Evolutionary conservation across 2,888 invertebrate genomes (phyloP).

Genomic region (Nineta flava): DNA sequence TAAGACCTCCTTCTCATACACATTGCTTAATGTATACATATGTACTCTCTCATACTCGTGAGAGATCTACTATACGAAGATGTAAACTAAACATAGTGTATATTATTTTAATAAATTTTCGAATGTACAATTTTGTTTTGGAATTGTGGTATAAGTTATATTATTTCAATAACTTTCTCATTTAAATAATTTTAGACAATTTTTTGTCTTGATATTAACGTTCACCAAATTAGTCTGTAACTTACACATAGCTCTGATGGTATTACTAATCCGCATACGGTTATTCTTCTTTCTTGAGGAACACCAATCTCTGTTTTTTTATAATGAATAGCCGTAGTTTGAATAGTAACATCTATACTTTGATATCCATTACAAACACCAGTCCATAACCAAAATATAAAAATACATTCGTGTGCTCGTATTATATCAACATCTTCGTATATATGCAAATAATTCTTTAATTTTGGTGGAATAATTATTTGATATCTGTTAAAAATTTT

Average conservation of each 20-base stretch:
- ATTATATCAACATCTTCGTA: neutral
- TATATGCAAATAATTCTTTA: neutral
- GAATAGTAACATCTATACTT: neutral
- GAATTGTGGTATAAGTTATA: too few relatives aligned
- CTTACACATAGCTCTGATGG: neutral
- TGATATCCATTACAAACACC: neutral
- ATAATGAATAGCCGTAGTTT: neutral
- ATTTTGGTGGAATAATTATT: neutral
- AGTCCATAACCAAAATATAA: neutral
- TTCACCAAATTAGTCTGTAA: too few relatives aligned
- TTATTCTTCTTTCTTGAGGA: neutral
- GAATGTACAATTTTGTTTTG: too few relatives aligned
- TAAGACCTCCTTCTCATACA: too few relatives aligned
- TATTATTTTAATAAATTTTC: too few relatives aligned
- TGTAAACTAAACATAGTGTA: too few relatives aligned
- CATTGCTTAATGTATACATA: too few relatives aligned
- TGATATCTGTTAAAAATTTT: neutral
- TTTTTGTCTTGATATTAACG: too few relatives aligned
- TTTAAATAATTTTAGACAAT: too few relatives aligned
- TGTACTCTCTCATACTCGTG: too few relatives aligned
- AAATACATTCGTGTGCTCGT: constrained; percentile 1
- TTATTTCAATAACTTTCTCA: too few relatives aligned
- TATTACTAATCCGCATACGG: neutral
- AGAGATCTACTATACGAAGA: too few relatives aligned
- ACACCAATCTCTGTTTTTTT: neutral